Evolutionary conservation across 2,113 vertebrate species (phyloP), one percentile per base, ranked within the genome.

Genomic region (Lagopus muta): DNA sequence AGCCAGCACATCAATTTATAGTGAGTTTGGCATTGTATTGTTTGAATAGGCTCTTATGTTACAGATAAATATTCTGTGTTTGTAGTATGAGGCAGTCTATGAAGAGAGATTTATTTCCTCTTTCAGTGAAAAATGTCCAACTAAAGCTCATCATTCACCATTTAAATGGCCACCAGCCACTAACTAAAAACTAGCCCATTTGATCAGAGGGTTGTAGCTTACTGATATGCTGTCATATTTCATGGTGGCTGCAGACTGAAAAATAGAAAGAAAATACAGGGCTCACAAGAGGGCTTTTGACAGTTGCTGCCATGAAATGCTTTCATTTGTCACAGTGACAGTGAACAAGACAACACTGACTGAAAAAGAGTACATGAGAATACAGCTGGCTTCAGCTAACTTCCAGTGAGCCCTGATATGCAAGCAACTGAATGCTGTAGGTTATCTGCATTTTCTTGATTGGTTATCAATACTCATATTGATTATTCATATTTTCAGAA

Each of bases 241-340:
- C 94, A 93, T 21, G 50, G 78, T 67, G 92, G 64, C 67, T 82
- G 85, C 66, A 91, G 88, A 88, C 60, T 83, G 82, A 82, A 69
- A 94, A 91, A 88, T 13, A 70, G 82, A 89, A 93, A 48, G 86
- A 76, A 91, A 95, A 94, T 3, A 10, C 79, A 94, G 60, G 13
- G 79, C 84, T 95, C 93, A 76, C 78, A 87, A 71, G 88, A 92
- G 92, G 75, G 72, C 55, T 91, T 94, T 90, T 94, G 92, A 94
- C 96, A 94, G 92, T 83, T 62, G 50, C 72, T 95, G 82, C 79
- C 64, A 81, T 81, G 76, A 90, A 95, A 83, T 60, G 60, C 73
- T 93, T 95, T 91, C 96, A 95, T 96, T 95, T 95, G 90, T 96
- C 96, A 95, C 79, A n/a, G 27, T 94, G 92, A 95, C 93, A 90